Evolutionary conservation across 2,113 vertebrate genomes (phyloP), one percentile per base, ranked within the genome.

Genomic region (Hemiprocne comata): DNA sequence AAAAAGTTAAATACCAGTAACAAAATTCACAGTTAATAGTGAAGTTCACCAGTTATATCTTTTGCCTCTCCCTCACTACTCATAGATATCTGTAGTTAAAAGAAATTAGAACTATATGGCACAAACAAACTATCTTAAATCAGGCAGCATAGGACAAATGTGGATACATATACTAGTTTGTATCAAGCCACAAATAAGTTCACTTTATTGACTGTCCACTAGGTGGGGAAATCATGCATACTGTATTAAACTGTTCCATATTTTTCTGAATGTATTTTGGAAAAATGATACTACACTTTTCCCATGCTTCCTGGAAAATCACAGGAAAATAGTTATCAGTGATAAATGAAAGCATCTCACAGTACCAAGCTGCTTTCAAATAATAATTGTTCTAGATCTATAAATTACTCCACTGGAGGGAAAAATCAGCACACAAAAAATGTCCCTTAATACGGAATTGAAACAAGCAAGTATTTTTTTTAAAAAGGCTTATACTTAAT

Each of bases 171-270:
- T 1, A 40, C 20, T 17, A 26, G n/a, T 89, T 40, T 85, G 7
- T 73, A 61, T 62, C 28, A 17, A n/a, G 62, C 36, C 61, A 55
- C 40, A 69, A 92, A 38, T 61, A 44, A 64, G 17, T 89, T 79
- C 13, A 42, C 53, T 80, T 64, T 64, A 57, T 5, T 65, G 61
- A 77, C 42, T 89, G 51, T 42, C 95, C 97, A 85, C 93, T 69
- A 96, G 86, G 62, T 83, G 94, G 95, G 23, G 91, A 82, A 75
- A 6, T 87, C 24, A 53, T 25, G 53, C 55, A 54, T 76, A 79
- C 74, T n/a, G 29, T 44, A 50, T 64, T 66, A 28, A 81, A 69
- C 20, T 61, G 33, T 69, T 87, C 53, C 26, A 21, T 67, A 57
- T 25, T 36, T 36, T n/a, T 20, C 28, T n/a, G 51, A 90, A 61